Percentiles rank a stretch among this genome's conserved stretches.
These are phyloP conservation scores for Philonicus albiceps DNA, from an alignment of 2,888 invertebrate species.

Conservation along the genomic window DNA sequence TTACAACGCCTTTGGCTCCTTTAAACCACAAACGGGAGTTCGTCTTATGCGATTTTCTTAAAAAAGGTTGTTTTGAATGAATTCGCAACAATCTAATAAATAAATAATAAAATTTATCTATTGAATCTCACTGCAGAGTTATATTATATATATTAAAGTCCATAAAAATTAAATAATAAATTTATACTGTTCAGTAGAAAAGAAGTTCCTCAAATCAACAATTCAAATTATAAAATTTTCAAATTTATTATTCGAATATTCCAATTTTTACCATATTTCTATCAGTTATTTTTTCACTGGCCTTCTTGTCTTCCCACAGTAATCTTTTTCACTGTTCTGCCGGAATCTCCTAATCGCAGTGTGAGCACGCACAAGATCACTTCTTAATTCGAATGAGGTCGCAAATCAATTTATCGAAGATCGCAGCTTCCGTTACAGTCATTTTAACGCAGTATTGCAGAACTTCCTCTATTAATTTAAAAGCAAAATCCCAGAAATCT, in stretches of 20 bases:
- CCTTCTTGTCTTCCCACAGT: not conserved
- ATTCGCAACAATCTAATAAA: no score
- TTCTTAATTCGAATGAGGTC: not conserved
- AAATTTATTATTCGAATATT: not conserved
- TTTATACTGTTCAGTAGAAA: not conserved
- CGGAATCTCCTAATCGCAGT: not conserved
- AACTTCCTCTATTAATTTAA: not conserved
- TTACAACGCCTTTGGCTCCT: no score
- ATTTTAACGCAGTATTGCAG: not conserved
- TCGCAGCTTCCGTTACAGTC: not conserved
- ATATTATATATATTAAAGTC: not conserved
- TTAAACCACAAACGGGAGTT: no score
- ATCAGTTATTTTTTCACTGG: not conserved
- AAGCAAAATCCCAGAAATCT: not conserved
- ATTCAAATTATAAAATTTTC: no score
- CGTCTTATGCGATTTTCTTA: no score
- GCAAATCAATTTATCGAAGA: not conserved
- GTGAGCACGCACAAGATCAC: not conserved
- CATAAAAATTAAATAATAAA: not conserved
- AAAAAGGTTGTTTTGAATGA: no score
- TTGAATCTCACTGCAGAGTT: no score
- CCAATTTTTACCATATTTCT: not conserved
- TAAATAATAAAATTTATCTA: no score
- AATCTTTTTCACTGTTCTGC: not conserved
- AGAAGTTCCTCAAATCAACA: not conserved